Conservation (phyloP, 2,113 vertebrate species). For the Tichodroma muraria region DNA sequence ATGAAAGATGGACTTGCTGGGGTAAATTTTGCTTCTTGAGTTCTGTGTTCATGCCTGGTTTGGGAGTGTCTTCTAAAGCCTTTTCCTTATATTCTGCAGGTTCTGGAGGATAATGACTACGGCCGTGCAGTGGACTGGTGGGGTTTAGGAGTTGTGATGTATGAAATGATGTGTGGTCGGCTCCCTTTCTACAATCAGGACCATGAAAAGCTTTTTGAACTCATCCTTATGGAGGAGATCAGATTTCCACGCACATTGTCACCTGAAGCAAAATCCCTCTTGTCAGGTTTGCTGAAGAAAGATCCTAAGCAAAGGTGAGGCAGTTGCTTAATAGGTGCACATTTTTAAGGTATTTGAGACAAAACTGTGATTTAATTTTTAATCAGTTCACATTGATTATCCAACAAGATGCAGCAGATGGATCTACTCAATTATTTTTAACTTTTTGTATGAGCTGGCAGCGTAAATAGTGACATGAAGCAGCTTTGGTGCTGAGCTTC, state of each 20-base stretch:
- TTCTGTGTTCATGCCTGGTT: not conserved
- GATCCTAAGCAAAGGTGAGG: slow-evolving; percentile 79
- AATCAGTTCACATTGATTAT: not conserved
- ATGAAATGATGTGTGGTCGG: slow-evolving; percentile 82
- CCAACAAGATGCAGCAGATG: not conserved
- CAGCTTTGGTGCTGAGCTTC: not conserved
- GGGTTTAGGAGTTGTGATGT: slow-evolving; percentile 82
- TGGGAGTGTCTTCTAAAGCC: not conserved
- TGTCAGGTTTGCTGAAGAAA: slow-evolving; percentile 79
- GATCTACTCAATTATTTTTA: not conserved
- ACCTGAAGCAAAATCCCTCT: slow-evolving; percentile 77
- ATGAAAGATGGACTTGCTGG: not conserved
- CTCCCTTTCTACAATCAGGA: slow-evolving; percentile 84
- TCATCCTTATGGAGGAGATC: slow-evolving; percentile 82
- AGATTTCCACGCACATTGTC: slow-evolving; percentile 79
- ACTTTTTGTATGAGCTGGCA: not conserved
- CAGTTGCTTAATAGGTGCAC: not conserved
- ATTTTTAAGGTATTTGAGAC: not conserved
- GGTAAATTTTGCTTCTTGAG: not conserved
- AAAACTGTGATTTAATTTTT: not conserved
- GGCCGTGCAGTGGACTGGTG: slow-evolving; percentile 82
- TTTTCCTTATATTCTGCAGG: slow-evolving; percentile 54
- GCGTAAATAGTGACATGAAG: accelerated
- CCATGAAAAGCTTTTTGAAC: slow-evolving; percentile 80
- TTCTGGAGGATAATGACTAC: slow-evolving; percentile 81